Base-by-base conservation (phyloP, 1,140 invertebrate genomes). In the Procambarus clarkii region DNA sequence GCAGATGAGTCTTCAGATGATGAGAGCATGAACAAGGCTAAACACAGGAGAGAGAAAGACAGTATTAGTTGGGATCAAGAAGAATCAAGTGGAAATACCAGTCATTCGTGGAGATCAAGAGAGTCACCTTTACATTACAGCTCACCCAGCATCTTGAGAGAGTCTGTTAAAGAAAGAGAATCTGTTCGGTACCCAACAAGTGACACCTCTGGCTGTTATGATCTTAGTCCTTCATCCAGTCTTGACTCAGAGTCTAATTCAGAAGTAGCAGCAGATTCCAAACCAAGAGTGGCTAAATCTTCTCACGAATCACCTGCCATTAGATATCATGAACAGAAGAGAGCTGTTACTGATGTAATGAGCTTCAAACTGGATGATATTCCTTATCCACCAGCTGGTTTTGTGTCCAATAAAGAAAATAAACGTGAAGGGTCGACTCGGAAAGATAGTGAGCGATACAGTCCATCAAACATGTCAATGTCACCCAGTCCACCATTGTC, bases 391-490 rank as follows among this genome's bases (percentile, higher is more conserved):
- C 82, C 82, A 21, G 64, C 60, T 45, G 45, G 64, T 58, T 78
- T 34, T 54, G 46, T 46, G 3, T n/a, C n/a, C 21, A 13, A 21
- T 60, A 60, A 78, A 58, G 76, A 50, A 21, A 44, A 78, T 18
- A 50, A 60, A 34, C 3, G 34, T 74, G 24, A 74, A 74, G 11
- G 21, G 5, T 4, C 15, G 11, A 54, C 3, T 77, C 24, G 34
- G 76, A 21, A 9, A 13, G 84, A 86, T 2, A 86, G 90, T 71
- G 90, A 91, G 18, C 21, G 90, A 18, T 91, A 91, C 69, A 91
- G 90, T 58, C 90, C 90, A 34, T 86, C 90, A 54, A 91, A 86
- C 48, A 91, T 91, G 90, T 91, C 90, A 64, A 71, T 91, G 76
- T 87, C 90, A 45, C 58, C 90, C 45, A 89, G 87, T 60, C 80